Base-by-base conservation (phyloP, 2,113 vertebrate species). In the Centropus unirufus region DNA sequence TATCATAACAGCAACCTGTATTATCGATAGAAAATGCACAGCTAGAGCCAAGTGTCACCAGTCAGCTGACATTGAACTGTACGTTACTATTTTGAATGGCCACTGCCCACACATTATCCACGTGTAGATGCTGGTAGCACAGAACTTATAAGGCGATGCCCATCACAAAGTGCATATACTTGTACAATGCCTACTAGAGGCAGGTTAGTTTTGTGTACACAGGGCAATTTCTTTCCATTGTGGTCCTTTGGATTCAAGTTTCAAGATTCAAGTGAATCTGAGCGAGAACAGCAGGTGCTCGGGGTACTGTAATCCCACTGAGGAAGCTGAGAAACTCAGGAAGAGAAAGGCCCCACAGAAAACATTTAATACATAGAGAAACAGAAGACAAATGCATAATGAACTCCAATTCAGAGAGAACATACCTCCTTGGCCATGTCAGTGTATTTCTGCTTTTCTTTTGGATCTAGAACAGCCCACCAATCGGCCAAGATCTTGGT, bases 351-450 rank as follows among this genome's bases (percentile, higher is more conserved):
- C 20, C 24, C 29, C 49, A 80, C 16, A 44, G 21, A 73, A 89
- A 79, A 52, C 36, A 64, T 68, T 57, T 58, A 67, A 68, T 7
- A 66, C 3, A 82, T 20, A 32, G 44, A 85, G 12, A 69, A 90
- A 89, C 23, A 69, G 44, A 59, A 59, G 40, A 83, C 30, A 84
- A 83, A 44, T 9, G 23, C 0, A 7, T 24, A 36, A 58, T 6
- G 27, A 94, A 58, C 23, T 87, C 51, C 63, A 74, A 75, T 16
- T 87, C 36, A 55, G 47, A 57, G 5, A 63, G 68, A 68, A 97
- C 98, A 64, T 97, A 99, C 99, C 99, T 99, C 99, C 98, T 99
- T 99, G 92, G 99, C 99, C 99, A 99, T 99, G 98, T 99, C 99
- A 44, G 99, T 99, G 95, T 99, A 99, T 95, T 99, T 99, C 97